phyloP scores from a whole-genome alignment of 2,888 invertebrate species.

The Dorcus hopei region DNA sequence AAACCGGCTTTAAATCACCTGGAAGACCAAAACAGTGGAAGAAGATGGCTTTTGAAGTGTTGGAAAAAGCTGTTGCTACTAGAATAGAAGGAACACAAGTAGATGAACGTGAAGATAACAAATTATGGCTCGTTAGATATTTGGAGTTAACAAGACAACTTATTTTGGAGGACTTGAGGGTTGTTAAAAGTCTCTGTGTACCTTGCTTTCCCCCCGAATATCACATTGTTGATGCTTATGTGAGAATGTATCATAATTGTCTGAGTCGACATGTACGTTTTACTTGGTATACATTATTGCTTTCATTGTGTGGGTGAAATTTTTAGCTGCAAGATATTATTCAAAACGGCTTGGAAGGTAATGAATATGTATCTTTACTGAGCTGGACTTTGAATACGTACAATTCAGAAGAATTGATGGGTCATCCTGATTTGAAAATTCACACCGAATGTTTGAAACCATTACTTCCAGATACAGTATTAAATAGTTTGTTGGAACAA shows the following conservation, averaged over 20 bases:
- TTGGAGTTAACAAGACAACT: constrained; percentile 82
- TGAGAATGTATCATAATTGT: constrained; percentile 90
- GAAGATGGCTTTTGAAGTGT: constrained; percentile 76
- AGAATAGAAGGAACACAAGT: constrained; percentile 93
- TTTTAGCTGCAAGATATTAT: constrained; percentile 79
- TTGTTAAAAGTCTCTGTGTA: constrained; percentile 84
- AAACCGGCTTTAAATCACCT: constrained; percentile 88
- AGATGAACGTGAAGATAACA: constrained; percentile 85
- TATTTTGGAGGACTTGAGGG: constrained; percentile 85
- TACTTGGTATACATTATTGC: neutral
- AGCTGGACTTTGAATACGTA: constrained; percentile 94
- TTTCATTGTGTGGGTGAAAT: neutral
- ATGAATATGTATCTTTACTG: constrained; percentile 92
- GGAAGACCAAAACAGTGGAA: constrained; percentile 93
- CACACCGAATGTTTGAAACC: constrained; percentile 64
- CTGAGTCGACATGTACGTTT: constrained; percentile 72
- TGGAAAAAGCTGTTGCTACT: constrained; percentile 74
- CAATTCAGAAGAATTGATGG: constrained; percentile 82
- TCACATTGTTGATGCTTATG: constrained; percentile 86
- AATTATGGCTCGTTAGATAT: constrained; percentile 94
- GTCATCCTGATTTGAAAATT: constrained; percentile 70
- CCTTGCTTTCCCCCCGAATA: constrained; percentile 96
- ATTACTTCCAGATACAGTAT: constrained; percentile 69
- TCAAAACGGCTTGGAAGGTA: constrained; percentile 86
- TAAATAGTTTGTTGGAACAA: constrained; percentile 76